phyloP scores from a whole-genome alignment of 1,140 invertebrate species.

The Bombus ignitus region DNA sequence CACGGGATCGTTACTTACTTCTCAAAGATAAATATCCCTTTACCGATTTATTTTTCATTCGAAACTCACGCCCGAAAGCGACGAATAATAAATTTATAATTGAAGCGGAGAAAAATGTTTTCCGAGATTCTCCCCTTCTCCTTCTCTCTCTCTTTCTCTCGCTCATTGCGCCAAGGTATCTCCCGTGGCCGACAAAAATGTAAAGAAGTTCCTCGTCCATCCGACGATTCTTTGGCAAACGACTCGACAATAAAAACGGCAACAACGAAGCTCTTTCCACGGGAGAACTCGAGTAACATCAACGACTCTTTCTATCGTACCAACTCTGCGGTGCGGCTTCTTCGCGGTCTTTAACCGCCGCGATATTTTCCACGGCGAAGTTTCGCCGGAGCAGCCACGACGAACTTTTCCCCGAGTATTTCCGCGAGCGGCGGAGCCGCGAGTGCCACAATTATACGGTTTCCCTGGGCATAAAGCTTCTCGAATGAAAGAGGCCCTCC shows the following conservation, averaged over 20 bases:
- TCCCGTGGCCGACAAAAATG: background rate
- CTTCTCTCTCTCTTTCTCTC: background rate
- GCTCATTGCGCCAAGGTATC: background rate
- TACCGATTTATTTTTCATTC: background rate
- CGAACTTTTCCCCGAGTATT: constrained; percentile 57
- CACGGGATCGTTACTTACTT: background rate
- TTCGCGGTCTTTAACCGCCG: constrained; percentile 38
- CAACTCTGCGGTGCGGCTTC: constrained; percentile 35
- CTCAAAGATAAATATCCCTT: background rate
- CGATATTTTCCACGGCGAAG: constrained; percentile 47
- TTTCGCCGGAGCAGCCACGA: constrained; percentile 39
- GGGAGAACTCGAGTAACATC: background rate
- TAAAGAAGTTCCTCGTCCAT: background rate
- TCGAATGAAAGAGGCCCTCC: constrained; percentile 12
- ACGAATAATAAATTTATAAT: constrained; percentile 13
- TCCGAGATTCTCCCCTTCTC: background rate
- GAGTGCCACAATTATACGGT: constrained; percentile 58
- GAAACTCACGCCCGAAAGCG: background rate
- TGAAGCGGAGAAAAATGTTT: background rate
- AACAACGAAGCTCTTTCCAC: background rate
- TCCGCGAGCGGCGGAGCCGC: constrained; percentile 25
- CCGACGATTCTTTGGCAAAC: background rate
- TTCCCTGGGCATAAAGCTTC: constrained; percentile 40
- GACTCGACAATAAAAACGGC: constrained; percentile 5
- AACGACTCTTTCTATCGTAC: background rate